phyloP scores from a whole-genome alignment of 2,113 vertebrate species.

The Apeltes quadracus region DNA sequence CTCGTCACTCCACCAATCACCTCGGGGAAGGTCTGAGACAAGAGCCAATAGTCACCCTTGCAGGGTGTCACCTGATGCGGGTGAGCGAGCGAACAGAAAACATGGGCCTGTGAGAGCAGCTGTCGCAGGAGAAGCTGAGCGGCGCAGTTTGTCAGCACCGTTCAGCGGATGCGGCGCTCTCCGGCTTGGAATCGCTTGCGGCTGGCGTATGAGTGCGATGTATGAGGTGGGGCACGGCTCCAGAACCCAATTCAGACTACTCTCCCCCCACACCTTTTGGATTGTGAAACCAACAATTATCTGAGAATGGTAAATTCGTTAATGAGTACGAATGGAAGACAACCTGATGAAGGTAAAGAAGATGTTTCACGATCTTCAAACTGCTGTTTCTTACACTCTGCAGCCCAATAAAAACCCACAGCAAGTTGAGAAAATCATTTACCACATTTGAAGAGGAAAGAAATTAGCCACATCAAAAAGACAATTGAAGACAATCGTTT shows the following conservation, averaged over 20 bases:
- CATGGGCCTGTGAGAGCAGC: background rate
- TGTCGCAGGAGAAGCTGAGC: constrained; percentile 38
- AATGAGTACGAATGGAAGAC: too few relatives aligned
- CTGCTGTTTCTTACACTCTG: too few relatives aligned
- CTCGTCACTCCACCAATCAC: constrained; percentile 68
- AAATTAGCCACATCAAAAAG: too few relatives aligned
- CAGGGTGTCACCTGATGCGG: constrained; percentile 82
- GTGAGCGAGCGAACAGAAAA: constrained; percentile 86
- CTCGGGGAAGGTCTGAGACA: constrained; percentile 82
- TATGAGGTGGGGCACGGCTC: constrained; percentile 81
- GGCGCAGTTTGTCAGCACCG: background rate
- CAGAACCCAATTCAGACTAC: constrained; percentile 80
- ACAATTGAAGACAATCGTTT: too few relatives aligned
- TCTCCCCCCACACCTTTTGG: constrained; percentile 65
- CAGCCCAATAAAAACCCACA: too few relatives aligned
- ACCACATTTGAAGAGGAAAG: too few relatives aligned
- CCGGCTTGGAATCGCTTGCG: constrained; percentile 83
- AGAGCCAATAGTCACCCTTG: constrained; percentile 78
- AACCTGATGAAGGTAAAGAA: too few relatives aligned
- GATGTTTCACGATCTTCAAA: too few relatives aligned
- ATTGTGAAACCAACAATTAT: too few relatives aligned
- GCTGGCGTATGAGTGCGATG: constrained; percentile 84
- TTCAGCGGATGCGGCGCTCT: constrained; percentile 58
- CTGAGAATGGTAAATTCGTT: too few relatives aligned
- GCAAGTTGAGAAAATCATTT: too few relatives aligned